Evolutionary conservation across 2,888 invertebrate species (phyloP).

Genomic region (Choristoneura rosaceana): DNA sequence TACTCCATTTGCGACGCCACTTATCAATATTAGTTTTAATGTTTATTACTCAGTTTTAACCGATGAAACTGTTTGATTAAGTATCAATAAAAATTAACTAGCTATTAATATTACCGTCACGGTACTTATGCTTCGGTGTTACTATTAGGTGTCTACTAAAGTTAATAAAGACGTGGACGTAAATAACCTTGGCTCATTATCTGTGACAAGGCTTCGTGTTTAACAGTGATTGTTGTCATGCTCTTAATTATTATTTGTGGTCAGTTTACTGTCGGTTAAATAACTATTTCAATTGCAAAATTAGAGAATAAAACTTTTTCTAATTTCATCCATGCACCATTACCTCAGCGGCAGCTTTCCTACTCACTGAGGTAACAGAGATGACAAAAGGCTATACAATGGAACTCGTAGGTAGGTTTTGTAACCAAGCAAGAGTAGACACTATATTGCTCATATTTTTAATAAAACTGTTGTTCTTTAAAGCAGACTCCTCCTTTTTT

Average conservation of each 20-base stretch:
- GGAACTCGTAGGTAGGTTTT: no score
- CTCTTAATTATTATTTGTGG: neutral
- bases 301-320: neutral
- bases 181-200: slow-evolving; percentile 33
- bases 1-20: slow-evolving; percentile 29
- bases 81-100: slow-evolving; percentile 4
- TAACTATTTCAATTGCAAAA: neutral
- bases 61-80: slow-evolving; percentile 27
- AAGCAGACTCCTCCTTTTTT: no score
- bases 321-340: neutral
- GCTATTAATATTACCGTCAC: neutral
- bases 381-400: neutral
- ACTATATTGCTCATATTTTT: neutral
- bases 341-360: neutral
- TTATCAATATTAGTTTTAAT: neutral
- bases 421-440: no score
- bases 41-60: neutral
- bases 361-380: neutral
- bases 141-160: neutral
- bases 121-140: slow-evolving; percentile 22
- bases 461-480: neutral
- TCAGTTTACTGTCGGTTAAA: neutral
- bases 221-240: neutral
- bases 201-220: slow-evolving; percentile 25
- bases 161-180: neutral